These are phyloP conservation scores for Drosophila sordidula DNA, from an alignment of 2,888 invertebrate genomes.

Conservation along the genomic window DNA sequence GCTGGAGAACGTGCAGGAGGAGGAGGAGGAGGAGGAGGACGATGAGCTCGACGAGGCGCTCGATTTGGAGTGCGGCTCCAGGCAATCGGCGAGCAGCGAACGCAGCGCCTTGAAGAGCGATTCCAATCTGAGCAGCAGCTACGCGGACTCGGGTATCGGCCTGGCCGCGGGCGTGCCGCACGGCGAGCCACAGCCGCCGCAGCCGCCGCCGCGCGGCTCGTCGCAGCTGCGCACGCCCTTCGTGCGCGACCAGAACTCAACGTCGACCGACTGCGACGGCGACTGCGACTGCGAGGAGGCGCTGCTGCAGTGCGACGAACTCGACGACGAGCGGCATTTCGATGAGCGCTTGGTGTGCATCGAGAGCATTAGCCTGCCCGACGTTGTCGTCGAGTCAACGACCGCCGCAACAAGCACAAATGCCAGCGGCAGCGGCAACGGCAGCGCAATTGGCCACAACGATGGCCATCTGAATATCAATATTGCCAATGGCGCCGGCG, in stretches of 20 bases:
- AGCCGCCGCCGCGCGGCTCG: conserved; percentile 39
- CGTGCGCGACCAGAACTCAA: conserved; percentile 83
- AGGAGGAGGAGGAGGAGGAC: conserved; percentile 62
- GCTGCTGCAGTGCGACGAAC: conserved; percentile 82
- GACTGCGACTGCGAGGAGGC: conserved; percentile 82
- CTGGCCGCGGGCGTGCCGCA: conserved; percentile 10
- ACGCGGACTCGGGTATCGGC: conserved; percentile 83
- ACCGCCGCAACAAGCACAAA: conserved; percentile 53
- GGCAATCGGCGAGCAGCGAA: conserved; percentile 72
- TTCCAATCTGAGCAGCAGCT: conserved; percentile 83
- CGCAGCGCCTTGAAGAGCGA: conserved; percentile 78
- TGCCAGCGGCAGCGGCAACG: conserved; percentile 31
- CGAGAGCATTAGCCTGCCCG: conserved; percentile 85
- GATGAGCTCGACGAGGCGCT: conserved; percentile 65
- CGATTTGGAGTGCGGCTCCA: conserved; percentile 56
- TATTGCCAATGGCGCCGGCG: conserved; percentile 80
- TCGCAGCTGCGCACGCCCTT: conserved; percentile 65
- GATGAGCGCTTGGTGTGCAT: conserved; percentile 83
- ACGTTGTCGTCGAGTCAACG: conserved; percentile 85
- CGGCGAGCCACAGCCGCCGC: conserved; percentile 9
- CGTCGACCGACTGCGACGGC: conserved; percentile 74
- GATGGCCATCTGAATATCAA: conserved; percentile 84
- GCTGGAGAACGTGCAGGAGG: conserved; percentile 81
- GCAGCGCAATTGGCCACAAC: conserved; percentile 5
- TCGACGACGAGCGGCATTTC: conserved; percentile 69